Conservation (phyloP, 2,797 vertebrate species). For the Corythornis leucogaster region DNA sequence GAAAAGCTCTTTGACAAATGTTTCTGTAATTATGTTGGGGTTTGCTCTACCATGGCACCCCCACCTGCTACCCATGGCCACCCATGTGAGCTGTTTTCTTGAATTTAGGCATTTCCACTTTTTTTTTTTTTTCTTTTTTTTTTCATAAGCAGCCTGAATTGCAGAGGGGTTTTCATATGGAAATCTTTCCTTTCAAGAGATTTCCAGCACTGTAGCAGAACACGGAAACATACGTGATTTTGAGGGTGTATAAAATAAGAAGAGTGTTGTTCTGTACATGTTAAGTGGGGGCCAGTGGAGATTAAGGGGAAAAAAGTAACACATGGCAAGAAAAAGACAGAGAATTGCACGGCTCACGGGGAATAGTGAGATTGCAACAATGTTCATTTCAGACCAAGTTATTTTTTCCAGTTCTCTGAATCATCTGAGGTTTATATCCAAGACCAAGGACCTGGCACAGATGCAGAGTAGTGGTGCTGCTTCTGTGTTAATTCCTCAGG, state of each 20-base stretch:
- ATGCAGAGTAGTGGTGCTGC: neutral
- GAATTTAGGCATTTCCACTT: neutral
- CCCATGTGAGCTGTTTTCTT: neutral
- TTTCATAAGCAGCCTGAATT: neutral
- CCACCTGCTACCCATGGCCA: constrained; percentile 37
- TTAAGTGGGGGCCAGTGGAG: neutral
- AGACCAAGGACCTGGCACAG: neutral
- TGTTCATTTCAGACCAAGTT: constrained; percentile 16
- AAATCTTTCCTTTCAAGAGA: constrained; percentile 13
- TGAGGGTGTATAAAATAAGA: neutral
- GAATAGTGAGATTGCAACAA: neutral
- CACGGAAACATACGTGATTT: neutral
- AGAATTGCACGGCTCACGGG: neutral
- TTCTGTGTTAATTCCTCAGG: neutral
- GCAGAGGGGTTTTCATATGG: neutral
- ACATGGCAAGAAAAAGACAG: neutral
- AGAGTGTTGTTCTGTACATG: neutral
- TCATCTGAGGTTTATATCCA: neutral
- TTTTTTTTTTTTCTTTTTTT: neutral
- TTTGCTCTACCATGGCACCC: constrained; percentile 25
- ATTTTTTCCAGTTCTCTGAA: neutral
- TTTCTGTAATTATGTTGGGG: constrained; percentile 14
- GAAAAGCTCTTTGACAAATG: neutral
- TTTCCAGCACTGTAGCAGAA: neutral
- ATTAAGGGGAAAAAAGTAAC: neutral